Base-by-base conservation (phyloP, 2,797 vertebrate genomes). In the Helarctos malayanus region DNA sequence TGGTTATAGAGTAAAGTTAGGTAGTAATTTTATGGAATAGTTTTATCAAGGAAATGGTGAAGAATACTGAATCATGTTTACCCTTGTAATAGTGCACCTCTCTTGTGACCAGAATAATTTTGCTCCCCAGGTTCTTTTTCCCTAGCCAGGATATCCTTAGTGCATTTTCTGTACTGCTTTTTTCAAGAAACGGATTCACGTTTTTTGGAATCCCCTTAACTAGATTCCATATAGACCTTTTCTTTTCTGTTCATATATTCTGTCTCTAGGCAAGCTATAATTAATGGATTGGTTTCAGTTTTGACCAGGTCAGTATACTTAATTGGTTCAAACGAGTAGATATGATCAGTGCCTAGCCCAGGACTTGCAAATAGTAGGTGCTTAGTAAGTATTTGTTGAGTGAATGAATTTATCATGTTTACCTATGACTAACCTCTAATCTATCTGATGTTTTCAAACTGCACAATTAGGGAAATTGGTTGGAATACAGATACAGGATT, bases 401-500 rank as follows among this genome's bases (percentile, higher is more conserved):
- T 27, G 56, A 63, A 59, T 73, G 4, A 65, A 88, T 81, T 52
- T 82, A 25, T 93, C 49, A 52, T 82, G 13, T 54, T 91, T 79
- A 90, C 47, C 49, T 41, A 10, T 90, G 38, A 87, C 47, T 41
- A n/a, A 32, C 45, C 10, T 83, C 27, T 89, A 56, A 47, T 56
- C 41, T 49, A 16, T 56, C 80, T 25, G 5, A 35, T 35, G 68
- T 49, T 83, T 81, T 78, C 29, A 65, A 69, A 69, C 23, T 23
- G 38, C 35, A 41, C 45, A 63, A n/a, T 92, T 78, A 92, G 61
- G 88, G 61, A 79, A 85, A 80, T 65, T 92, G 21, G 14, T 87
- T 91, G 68, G 32, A 81, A 91, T 81, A 29, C 16, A 25, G 83
- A 68, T 52, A 3, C 71, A 38, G n/a, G 29, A 73, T 85, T 92